Evolutionary conservation across 2,113 vertebrate species (phyloP).

Genomic region (Calonectris borealis): DNA sequence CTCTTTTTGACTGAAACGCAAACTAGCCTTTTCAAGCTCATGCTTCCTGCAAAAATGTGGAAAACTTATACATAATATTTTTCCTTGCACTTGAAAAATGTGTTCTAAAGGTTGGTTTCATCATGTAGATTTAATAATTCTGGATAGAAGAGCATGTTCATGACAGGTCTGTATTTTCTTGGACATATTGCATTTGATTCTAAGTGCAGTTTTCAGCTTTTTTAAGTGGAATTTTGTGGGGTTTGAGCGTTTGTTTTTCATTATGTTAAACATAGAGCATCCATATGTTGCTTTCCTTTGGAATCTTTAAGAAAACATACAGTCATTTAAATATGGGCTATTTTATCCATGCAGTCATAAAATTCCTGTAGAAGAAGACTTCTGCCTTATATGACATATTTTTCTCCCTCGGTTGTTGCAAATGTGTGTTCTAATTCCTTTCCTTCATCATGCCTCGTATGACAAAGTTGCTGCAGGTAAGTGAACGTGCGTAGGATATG

Average conservation of each 20-base stretch:
- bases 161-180: constrained; percentile 38
- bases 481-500: neutral
- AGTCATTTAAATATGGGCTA: constrained; percentile 56
- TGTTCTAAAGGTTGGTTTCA: neutral
- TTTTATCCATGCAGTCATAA: constrained; percentile 52
- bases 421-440: constrained; percentile 1
- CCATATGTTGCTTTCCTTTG: constrained; percentile 60
- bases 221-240: constrained; percentile 47
- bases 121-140: constrained; percentile 10
- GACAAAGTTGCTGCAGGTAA: neutral
- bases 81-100: neutral
- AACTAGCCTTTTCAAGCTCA: neutral
- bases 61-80: neutral
- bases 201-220: constrained; percentile 39
- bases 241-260: constrained; percentile 58
- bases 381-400: neutral
- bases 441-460: neutral
- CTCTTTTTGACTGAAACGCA: neutral
- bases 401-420: neutral
- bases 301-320: constrained; percentile 53
- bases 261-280: constrained; percentile 59
- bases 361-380: constrained; percentile 15
- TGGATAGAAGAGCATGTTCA: neutral
- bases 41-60: neutral
- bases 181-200: constrained; percentile 51